A percentile compares a stretch with the other conserved stretches of the same genome.
phyloP scores from a whole-genome alignment of 2,888 invertebrate species.

The Oligia strigilis region DNA sequence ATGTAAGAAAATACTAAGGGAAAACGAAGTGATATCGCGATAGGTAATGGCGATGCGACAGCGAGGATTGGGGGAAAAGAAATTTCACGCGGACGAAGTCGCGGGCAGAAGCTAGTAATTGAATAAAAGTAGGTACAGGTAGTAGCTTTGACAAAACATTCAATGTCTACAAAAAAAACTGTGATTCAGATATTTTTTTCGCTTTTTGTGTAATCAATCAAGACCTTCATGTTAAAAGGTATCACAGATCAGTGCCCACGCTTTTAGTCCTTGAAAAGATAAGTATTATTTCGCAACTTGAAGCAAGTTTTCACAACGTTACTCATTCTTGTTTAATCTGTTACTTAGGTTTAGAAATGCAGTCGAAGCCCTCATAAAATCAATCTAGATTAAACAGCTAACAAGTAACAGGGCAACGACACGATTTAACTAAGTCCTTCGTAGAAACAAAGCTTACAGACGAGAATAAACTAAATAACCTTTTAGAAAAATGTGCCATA shows the following conservation, averaged over 20 bases:
- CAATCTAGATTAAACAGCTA: constrained; percentile 23
- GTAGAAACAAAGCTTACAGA: constrained; percentile 42
- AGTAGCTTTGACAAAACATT: constrained; percentile 16
- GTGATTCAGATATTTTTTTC: constrained; percentile 35
- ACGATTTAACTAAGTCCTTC: constrained; percentile 36
- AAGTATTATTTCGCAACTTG: constrained; percentile 36
- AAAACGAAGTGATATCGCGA: not conserved
- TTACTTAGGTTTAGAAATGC: not conserved
- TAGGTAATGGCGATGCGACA: not conserved
- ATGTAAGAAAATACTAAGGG: not conserved
- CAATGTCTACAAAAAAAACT: not conserved
- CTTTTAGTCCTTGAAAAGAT: constrained; percentile 28
- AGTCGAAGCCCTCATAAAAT: constrained; percentile 12
- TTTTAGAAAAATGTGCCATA: constrained; percentile 35
- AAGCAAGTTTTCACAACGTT: constrained; percentile 24
- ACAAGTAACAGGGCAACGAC: constrained; percentile 1
- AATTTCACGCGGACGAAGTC: not conserved
- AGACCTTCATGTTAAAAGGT: constrained; percentile 20
- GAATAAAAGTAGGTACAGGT: constrained; percentile 34
- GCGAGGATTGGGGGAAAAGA: not conserved
- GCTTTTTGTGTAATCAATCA: constrained; percentile 18
- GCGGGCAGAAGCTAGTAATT: not conserved
- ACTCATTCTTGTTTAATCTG: constrained; percentile 9
- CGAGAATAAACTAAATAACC: constrained; percentile 32
- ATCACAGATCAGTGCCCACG: constrained; percentile 12